These are phyloP conservation scores for Brachionus calyciflorus DNA, from an alignment of 1,140 invertebrate species.

Conservation along the genomic window DNA sequence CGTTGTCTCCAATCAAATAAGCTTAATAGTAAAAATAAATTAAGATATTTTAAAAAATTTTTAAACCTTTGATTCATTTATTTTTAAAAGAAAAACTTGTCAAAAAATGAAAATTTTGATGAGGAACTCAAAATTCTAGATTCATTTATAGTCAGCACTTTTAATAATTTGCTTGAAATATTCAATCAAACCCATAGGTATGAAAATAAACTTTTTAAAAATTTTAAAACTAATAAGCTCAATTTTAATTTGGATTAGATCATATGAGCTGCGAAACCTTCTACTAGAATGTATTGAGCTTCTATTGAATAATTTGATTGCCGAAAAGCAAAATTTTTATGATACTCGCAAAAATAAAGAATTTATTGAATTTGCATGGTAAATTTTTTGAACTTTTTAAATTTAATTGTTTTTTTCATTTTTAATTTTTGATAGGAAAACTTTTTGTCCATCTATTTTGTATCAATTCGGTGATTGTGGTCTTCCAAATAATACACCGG, in stretches of 20 bases:
- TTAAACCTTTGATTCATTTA: not conserved
- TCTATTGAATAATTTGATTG: constrained; percentile 1
- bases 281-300: constrained; percentile 14
- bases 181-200: constrained; percentile 33
- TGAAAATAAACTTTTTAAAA: not conserved
- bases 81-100: not conserved
- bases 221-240: not conserved
- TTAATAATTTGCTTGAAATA: not conserved
- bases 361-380: constrained; percentile 41
- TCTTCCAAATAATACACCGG: not conserved
- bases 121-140: not conserved
- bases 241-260: not conserved
- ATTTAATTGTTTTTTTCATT: not conserved
- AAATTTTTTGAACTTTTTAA: not conserved
- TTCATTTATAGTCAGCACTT: not conserved
- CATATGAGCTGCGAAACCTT: not conserved
- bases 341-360: not conserved
- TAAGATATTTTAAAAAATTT: not conserved
- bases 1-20: constrained; percentile 18
- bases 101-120: not conserved
- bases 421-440: not conserved
- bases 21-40: not conserved
- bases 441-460: constrained; percentile 39
- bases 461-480: constrained; percentile 39
- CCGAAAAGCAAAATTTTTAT: constrained; percentile 9